Evolutionary conservation across 2,888 invertebrate species (phyloP).

Genomic region (Atethmia centrago): DNA sequence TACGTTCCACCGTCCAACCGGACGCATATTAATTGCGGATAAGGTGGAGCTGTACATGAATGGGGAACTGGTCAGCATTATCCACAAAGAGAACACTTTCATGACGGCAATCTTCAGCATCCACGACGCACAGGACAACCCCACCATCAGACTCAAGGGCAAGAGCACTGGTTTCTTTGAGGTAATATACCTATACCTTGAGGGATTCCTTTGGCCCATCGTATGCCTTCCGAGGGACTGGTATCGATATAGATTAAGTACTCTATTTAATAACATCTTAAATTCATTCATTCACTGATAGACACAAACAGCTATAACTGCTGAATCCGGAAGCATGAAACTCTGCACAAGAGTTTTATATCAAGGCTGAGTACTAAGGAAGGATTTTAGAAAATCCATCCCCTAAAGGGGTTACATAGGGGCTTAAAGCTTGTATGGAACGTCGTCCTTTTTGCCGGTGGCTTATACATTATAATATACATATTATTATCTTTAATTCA

Average conservation of each 20-base stretch:
- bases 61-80: conserved; percentile 69
- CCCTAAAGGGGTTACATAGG: not conserved
- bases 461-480: not conserved
- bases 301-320: not conserved
- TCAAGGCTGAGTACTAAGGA: not conserved
- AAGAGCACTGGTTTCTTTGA: not conserved
- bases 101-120: conserved; percentile 74
- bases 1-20: conserved; percentile 70
- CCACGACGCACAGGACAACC: conserved; percentile 70
- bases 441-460: not conserved
- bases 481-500: conserved; percentile 42
- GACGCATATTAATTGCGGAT: conserved; percentile 69
- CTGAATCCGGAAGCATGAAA: not conserved
- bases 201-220: not conserved
- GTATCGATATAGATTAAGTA: not conserved
- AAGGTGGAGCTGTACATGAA: conserved; percentile 76
- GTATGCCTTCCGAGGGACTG: not conserved
- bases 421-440: not conserved
- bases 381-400: not conserved
- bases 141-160: conserved; percentile 74
- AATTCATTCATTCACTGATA: not conserved
- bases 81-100: conserved; percentile 75
- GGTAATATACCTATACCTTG: too few relatives aligned
- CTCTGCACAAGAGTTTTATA: not conserved
- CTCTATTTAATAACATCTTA: not conserved